phyloP scores from a whole-genome alignment of 2,888 invertebrate species.

The Cenopis cana region DNA sequence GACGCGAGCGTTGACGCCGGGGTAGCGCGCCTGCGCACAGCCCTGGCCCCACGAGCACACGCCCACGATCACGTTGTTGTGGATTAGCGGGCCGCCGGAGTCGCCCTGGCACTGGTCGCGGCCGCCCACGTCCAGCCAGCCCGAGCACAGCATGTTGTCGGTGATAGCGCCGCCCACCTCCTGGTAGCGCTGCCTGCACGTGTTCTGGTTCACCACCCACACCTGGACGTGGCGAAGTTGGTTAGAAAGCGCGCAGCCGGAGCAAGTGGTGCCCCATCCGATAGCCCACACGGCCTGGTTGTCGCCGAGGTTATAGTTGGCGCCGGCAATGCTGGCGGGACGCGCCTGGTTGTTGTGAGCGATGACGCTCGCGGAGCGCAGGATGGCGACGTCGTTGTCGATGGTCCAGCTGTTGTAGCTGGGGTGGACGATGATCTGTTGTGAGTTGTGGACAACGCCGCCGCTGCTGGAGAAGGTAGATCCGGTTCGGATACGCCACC shows the following conservation, averaged over 20 bases:
- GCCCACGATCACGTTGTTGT: constrained; percentile 58
- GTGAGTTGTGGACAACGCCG: constrained; percentile 46
- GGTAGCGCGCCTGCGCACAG: constrained; percentile 55
- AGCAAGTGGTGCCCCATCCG: constrained; percentile 60
- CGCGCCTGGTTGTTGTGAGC: constrained; percentile 43
- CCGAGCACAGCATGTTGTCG: constrained; percentile 50
- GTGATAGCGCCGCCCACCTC: constrained; percentile 48
- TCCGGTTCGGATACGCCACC: constrained; percentile 56
- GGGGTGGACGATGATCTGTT: constrained; percentile 50
- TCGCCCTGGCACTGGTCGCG: constrained; percentile 51
- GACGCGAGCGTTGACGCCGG: constrained; percentile 60
- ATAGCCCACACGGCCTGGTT: constrained; percentile 52
- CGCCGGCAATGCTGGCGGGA: constrained; percentile 47
- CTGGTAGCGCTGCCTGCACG: constrained; percentile 54
- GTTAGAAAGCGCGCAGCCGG: constrained; percentile 46
- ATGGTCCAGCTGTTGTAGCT: constrained; percentile 51
- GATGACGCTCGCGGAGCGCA: constrained; percentile 49
- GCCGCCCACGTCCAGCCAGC: constrained; percentile 49
- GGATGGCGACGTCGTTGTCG: constrained; percentile 57
- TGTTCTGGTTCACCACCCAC: constrained; percentile 55
- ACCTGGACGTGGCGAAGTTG: constrained; percentile 60
- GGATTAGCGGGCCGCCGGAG: constrained; percentile 63
- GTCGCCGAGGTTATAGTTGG: constrained; percentile 49
- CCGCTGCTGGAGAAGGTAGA: constrained; percentile 51
- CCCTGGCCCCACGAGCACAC: constrained; percentile 58